These are phyloP conservation scores for Selene dorsalis DNA, from an alignment of 2,797 vertebrate species.

Conservation along the genomic window DNA sequence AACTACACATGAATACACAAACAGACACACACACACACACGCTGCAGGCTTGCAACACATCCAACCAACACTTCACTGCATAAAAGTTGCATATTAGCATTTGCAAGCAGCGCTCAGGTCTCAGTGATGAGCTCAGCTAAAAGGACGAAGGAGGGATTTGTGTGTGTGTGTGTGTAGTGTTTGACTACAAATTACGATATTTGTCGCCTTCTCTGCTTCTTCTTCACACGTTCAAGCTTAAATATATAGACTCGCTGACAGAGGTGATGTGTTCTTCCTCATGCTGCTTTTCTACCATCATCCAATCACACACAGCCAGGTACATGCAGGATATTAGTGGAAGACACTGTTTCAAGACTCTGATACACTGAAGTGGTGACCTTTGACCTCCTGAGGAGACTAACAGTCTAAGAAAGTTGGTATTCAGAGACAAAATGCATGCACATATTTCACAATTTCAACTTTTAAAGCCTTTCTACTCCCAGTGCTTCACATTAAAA, in stretches of 20 bases:
- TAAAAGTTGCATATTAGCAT: slow-evolving; percentile 6
- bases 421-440: not conserved
- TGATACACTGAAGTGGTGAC: not conserved
- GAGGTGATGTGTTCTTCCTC: not conserved
- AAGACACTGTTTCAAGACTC: too few species aligned
- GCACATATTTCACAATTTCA: too few species aligned
- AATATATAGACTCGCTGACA: slow-evolving; percentile 1
- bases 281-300: not conserved
- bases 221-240: not conserved
- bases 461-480: not conserved
- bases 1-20: slow-evolving; percentile 57
- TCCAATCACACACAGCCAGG: not conserved
- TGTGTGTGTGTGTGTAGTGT: not conserved
- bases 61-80: slow-evolving; percentile 14
- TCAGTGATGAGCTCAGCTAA: slow-evolving; percentile 22
- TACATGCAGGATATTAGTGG: not conserved
- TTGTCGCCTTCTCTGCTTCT: not conserved
- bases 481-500: not conserved
- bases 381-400: not conserved
- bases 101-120: slow-evolving; percentile 12
- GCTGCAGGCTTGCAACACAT: not conserved
- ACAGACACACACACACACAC: slow-evolving; percentile 35
- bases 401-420: not conserved
- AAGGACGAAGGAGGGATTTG: not conserved
- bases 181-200: not conserved